Base-by-base conservation (phyloP, 2,797 vertebrate genomes). In the Crypturellus tataupa region DNA sequence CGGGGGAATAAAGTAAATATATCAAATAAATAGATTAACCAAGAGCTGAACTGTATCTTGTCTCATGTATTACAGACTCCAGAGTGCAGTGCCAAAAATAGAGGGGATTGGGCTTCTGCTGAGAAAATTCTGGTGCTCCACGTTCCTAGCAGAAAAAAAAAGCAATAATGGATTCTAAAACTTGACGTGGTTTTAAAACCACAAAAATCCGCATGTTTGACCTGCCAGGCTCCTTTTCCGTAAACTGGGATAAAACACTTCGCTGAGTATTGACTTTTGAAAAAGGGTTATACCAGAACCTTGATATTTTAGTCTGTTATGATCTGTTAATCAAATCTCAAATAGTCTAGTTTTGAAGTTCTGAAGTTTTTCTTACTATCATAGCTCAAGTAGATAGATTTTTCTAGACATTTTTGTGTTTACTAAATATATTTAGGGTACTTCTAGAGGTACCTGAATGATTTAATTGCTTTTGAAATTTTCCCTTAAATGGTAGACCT, bases 191-290 rank as follows among this genome's bases (percentile, higher is more conserved):
- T 71, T 84, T 79, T 62, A 62, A 84, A 86, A 7, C 15, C 0
- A 0, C 14, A 58, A 56, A 19, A 42, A 56, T 39, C 21, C 8
- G 4, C 4, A 3, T 31, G 46, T 25, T n/a, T 1, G 29, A 47
- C n/a, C 18, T 67, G 17, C 40, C 18, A 44, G 31, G 12, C 11
- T 67, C 84, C 14, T 67, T 67, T 40, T 10, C 16, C 84, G 25
- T 55, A 21, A 78, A 83, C 5, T 15, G 59, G 6, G 5, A 14
- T 18, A 63, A 73, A 75, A 46, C 10, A 58, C 64, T 2, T 40
- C 64, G n/a, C 18, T 73, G 44, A 59, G 31, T 0, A 2, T 21
- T 31, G 12, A n/a, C 51, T 84, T 81, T 21, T 31, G 31, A 56
- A 77, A 47, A 58, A 59, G 12, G 56, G 31, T 56, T 47, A 25